Evolutionary conservation across 2,888 invertebrate genomes (phyloP).

Genomic region (Mantis religiosa): DNA sequence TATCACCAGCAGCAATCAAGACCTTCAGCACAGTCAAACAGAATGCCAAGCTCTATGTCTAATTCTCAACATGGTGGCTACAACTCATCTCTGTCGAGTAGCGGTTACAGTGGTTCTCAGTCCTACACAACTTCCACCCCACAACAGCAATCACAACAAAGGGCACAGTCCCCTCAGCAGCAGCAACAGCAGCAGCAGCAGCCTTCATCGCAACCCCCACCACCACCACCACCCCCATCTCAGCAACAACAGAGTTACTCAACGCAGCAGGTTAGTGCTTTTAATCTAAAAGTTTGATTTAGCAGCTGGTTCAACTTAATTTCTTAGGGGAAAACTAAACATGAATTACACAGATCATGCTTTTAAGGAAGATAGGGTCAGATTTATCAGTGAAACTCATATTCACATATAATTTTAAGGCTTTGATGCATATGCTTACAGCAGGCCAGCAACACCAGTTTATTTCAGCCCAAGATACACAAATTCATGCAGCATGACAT

Average conservation of each 20-base stretch:
- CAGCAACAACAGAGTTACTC: not conserved
- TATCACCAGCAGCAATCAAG: conserved; percentile 25
- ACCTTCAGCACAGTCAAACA: not conserved
- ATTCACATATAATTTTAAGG: too few relatives aligned
- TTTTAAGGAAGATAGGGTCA: too few relatives aligned
- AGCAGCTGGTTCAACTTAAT: too few relatives aligned
- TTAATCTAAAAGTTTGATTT: not conserved
- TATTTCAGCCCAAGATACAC: too few relatives aligned
- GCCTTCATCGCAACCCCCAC: not conserved
- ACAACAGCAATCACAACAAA: not conserved
- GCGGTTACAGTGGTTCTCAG: not conserved
- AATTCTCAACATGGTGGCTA: not conserved
- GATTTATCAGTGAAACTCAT: too few relatives aligned
- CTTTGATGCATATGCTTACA: too few relatives aligned
- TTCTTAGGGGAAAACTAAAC: too few relatives aligned
- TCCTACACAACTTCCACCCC: conserved; percentile 11
- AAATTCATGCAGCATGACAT: too few relatives aligned
- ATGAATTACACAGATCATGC: too few relatives aligned
- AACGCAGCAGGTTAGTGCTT: not conserved
- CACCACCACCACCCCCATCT: not conserved
- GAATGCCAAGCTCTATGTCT: not conserved
- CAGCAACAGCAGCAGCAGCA: not conserved
- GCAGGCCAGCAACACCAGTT: too few relatives aligned
- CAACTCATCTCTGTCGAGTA: not conserved
- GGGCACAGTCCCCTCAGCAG: not conserved